phyloP scores from a whole-genome alignment of 2,888 invertebrate species.

The Acrobasis consociella region DNA sequence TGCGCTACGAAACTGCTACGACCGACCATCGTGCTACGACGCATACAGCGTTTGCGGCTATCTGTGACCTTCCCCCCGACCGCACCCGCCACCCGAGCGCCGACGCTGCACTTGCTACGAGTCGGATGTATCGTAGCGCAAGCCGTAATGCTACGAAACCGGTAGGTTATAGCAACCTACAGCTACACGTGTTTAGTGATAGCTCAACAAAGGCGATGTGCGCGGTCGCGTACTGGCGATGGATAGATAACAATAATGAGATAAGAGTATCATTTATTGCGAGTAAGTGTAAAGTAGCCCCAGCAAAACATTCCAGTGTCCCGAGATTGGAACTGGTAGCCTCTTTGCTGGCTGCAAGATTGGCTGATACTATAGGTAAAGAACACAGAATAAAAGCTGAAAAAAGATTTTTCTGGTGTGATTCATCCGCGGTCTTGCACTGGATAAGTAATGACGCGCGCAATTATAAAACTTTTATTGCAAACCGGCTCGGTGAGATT shows the following conservation, averaged over 20 bases:
- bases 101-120: neutral
- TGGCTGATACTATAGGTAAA: constrained; percentile 21
- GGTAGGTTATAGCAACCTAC: constrained; percentile 20
- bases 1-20: constrained; percentile 21
- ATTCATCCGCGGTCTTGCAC: constrained; percentile 19
- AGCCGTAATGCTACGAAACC: neutral
- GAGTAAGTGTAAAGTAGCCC: constrained; percentile 12
- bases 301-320: constrained; percentile 7
- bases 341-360: constrained; percentile 16
- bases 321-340: constrained; percentile 27
- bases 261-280: constrained; percentile 5
- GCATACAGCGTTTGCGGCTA: constrained; percentile 9
- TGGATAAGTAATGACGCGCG: constrained; percentile 5
- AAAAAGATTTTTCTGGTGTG: constrained; percentile 23
- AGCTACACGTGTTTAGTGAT: constrained; percentile 31
- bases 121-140: neutral
- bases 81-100: too few relatives aligned
- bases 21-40: neutral
- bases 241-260: constrained; percentile 3
- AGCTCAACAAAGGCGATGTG: constrained; percentile 27
- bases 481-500: constrained; percentile 29
- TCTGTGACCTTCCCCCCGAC: constrained; percentile 4
- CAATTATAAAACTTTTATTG: constrained; percentile 25
- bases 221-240: constrained; percentile 30
- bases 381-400: constrained; percentile 19